Base-by-base conservation (phyloP, 2,797 vertebrate species). In the Acrossocheilus wenchowensis region DNA sequence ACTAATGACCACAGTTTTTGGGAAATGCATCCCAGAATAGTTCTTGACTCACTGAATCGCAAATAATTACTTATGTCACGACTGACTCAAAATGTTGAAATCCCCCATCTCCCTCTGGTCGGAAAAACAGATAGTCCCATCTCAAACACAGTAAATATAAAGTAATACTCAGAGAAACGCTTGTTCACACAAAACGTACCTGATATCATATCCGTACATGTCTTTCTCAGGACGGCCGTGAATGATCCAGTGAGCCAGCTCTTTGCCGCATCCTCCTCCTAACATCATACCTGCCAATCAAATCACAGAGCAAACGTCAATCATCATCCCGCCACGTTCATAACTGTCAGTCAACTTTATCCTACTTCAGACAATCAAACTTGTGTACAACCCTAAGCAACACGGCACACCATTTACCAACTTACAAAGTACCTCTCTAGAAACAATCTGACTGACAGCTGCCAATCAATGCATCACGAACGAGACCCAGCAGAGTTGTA, bases 171-270 rank as follows among this genome's bases (percentile, higher is more conserved):
- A 62, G 19, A 78, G 6, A 78, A 60, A 7, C 5, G 36, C 21
- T 72, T 68, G 50, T n/a, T 14, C 23, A 64, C 45, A 82, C 36
- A 48, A 66, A 17, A 86, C 89, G 83, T 86, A 94, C 98, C 98
- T 97, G 94, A 99, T 99, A 92, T 99, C 98, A 0, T 99, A 99
- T 87, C 97, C 91, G 0, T 98, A 97, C 98, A 99, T 99, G 92
- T 99, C 98, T 93, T 97, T 99, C 90, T 99, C 97, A 0, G 98
- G 98, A 2, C 96, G 95, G 11, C 98, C 98, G 0, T 97, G 96
- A 85, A 98, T 92, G 78, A 99, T 94, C 98, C 98, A 99, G 91
- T 97, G 97, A 48, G 98, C 98, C 90, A 99, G 93, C 85, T 99
- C 98, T 92, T 92, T 95, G n/a, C 98, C 98, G 1, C 98, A 99